Evolutionary conservation across 2,113 vertebrate species (phyloP).

Genomic region (Colossoma macropomum): DNA sequence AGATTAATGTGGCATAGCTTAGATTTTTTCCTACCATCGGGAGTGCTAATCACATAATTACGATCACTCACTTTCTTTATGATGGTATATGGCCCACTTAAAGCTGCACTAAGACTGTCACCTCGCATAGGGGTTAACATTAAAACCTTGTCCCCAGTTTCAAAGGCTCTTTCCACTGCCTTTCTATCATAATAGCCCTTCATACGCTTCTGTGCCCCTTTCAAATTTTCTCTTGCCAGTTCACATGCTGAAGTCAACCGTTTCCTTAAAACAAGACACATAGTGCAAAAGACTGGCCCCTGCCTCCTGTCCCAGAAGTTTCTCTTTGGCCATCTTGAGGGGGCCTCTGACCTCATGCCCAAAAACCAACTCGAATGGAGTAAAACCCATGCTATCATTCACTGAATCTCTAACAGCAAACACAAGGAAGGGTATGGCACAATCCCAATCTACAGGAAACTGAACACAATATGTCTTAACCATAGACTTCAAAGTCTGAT

Average conservation of each 20-base stretch:
- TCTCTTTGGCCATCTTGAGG: constrained; percentile 1
- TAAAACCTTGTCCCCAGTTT: constrained; percentile 12
- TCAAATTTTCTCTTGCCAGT: background rate
- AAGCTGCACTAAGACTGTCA: no score
- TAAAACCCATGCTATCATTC: background rate
- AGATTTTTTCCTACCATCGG: background rate
- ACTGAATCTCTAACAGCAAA: background rate
- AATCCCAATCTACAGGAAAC: background rate
- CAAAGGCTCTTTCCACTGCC: background rate
- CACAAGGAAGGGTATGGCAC: background rate
- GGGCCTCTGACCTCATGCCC: background rate
- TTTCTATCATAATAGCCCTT: constrained; percentile 1
- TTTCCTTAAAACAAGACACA: constrained; percentile 16
- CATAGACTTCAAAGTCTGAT: constrained; percentile 33
- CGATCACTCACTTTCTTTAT: no score
- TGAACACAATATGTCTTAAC: constrained; percentile 4
- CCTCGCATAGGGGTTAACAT: background rate
- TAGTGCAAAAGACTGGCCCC: background rate
- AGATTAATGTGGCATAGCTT: constrained; percentile 24
- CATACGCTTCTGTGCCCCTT: background rate
- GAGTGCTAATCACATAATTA: no score
- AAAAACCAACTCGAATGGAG: background rate
- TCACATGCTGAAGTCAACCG: background rate
- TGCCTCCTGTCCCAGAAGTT: background rate
- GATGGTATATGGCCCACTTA: no score